Conservation (phyloP, 2,888 invertebrate genomes). For the Thereva unica region DNA sequence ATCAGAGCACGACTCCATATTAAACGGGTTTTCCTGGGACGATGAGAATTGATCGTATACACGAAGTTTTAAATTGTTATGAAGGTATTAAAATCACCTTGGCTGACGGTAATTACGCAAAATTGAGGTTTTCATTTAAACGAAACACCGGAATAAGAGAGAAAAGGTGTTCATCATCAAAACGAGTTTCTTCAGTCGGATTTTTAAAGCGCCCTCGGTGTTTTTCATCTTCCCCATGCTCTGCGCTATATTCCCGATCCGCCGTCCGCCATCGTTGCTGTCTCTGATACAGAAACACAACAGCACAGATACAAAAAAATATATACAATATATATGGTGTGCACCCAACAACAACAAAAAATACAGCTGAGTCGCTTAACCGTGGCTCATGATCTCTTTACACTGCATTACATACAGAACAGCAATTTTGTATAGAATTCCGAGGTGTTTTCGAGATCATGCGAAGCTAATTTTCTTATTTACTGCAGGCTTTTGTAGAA, state of each 20-base stretch:
- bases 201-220: slow-evolving; percentile 27
- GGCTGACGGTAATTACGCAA: slow-evolving; percentile 43
- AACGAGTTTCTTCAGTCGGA: neutral
- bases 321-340: no score
- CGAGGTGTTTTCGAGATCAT: slow-evolving; percentile 34
- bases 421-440: slow-evolving; percentile 27
- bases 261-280: neutral
- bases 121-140: slow-evolving; percentile 43
- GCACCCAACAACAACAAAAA: no score
- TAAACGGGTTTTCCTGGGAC: no score
- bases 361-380: no score
- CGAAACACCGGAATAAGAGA: slow-evolving; percentile 31
- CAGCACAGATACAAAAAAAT: no score
- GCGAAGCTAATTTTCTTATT: slow-evolving; percentile 36
- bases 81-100: slow-evolving; percentile 42
- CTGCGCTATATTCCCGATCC: neutral
- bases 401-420: slow-evolving; percentile 11
- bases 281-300: no score
- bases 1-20: no score
- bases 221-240: slow-evolving; percentile 8
- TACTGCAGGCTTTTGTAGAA: slow-evolving; percentile 15
- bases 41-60: slow-evolving; percentile 2
- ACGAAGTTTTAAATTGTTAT: slow-evolving; percentile 38
- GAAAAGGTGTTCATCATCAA: slow-evolving; percentile 27
- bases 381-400: no score